A percentile compares a stretch with the other conserved stretches of the same genome.
phyloP scores from a whole-genome alignment of 1,140 invertebrate species.

The Eriocheir sinensis region DNA sequence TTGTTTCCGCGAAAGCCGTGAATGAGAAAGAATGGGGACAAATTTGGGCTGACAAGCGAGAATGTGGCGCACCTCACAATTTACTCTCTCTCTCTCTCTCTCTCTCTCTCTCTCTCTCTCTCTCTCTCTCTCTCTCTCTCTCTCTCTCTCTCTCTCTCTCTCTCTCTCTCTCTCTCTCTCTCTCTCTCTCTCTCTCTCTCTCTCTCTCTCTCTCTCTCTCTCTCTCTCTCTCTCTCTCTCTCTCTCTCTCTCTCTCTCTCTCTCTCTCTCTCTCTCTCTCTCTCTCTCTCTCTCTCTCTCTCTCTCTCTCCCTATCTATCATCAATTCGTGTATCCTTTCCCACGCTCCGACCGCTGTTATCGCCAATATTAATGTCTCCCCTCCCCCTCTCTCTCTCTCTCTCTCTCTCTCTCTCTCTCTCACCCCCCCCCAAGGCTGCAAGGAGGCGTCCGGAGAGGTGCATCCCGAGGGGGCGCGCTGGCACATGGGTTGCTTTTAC shows the following conservation, averaged over 20 bases:
- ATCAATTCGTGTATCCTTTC: not conserved
- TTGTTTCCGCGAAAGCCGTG: not conserved
- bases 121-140: too few relatives aligned
- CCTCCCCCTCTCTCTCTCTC: too few relatives aligned
- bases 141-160: too few relatives aligned
- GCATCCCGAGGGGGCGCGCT: not conserved
- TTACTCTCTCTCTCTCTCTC: not conserved
- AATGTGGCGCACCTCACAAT: not conserved
- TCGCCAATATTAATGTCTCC: too few relatives aligned
- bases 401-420: too few relatives aligned
- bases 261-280: slow-evolving; percentile 22
- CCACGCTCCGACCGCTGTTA: too few relatives aligned
- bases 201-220: too few relatives aligned
- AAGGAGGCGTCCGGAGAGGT: slow-evolving; percentile 35
- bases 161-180: too few relatives aligned
- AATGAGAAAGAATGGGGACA: not conserved
- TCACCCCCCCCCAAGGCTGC: not conserved
- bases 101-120: too few relatives aligned
- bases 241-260: not conserved
- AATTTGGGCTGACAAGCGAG: too few relatives aligned
- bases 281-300: not conserved
- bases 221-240: too few relatives aligned
- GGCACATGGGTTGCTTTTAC: slow-evolving; percentile 20
- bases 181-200: too few relatives aligned
- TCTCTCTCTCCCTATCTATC: not conserved